A percentile compares a stretch with the other conserved stretches of the same genome.
phyloP scores from a whole-genome alignment of 2,113 vertebrate species.

The Gasterosteus aculeatus region DNA sequence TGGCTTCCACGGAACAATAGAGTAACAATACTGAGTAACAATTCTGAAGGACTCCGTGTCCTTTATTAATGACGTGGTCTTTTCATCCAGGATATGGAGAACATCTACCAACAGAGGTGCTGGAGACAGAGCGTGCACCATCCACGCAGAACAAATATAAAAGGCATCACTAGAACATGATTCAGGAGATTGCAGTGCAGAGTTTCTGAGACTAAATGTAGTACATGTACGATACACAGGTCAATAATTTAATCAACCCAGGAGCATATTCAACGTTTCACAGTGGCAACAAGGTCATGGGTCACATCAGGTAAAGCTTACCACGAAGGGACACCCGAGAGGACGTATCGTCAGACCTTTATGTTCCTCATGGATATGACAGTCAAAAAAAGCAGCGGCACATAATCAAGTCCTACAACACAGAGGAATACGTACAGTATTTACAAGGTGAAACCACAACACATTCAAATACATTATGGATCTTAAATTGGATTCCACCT shows the following conservation, averaged over 20 bases:
- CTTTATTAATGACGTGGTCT: constrained; percentile 18
- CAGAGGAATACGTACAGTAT: constrained; percentile 24
- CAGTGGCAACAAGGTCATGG: constrained; percentile 1
- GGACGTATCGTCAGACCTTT: constrained; percentile 12
- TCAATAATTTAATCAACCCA: constrained; percentile 2
- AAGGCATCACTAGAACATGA: neutral
- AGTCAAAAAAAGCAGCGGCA: constrained; percentile 9
- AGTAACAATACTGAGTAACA: neutral
- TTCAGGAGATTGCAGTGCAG: neutral
- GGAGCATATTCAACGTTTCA: neutral
- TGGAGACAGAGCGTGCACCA: neutral
- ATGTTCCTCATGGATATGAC: neutral
- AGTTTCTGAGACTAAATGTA: constrained; percentile 21
- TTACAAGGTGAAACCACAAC: constrained; percentile 4
- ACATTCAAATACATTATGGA: neutral
- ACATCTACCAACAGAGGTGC: constrained; percentile 6
- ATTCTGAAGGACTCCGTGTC: neutral
- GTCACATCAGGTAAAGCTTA: neutral
- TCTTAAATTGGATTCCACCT: constrained; percentile 8
- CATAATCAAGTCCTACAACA: constrained; percentile 1
- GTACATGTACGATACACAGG: constrained; percentile 12
- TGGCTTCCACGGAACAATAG: no score
- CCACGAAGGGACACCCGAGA: neutral
- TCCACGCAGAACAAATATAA: constrained; percentile 10
- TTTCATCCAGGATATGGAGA: neutral